Conservation (phyloP, 2,888 invertebrate genomes). For the Aporophyla nigra region DNA sequence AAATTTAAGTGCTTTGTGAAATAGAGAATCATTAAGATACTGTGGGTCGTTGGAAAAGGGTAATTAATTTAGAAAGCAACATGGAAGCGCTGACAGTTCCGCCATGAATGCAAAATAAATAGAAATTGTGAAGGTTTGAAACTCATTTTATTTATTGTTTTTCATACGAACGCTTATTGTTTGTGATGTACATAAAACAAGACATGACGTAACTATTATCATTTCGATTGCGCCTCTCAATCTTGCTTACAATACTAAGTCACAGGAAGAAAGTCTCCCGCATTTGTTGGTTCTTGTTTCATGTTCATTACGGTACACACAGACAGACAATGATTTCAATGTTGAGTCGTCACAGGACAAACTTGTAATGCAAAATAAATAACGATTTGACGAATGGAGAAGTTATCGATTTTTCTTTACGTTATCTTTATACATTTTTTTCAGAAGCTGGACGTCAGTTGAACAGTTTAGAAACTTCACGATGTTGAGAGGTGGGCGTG, state of each 20-base stretch:
- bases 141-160: slow-evolving; percentile 71
- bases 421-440: slow-evolving; percentile 64
- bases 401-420: slow-evolving; percentile 58
- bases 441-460: slow-evolving; percentile 83
- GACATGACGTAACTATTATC: slow-evolving; percentile 65
- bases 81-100: slow-evolving; percentile 92
- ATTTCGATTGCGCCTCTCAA: slow-evolving; percentile 50
- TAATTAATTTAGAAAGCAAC: slow-evolving; percentile 89
- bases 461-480: slow-evolving; percentile 85
- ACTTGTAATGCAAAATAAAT: neutral
- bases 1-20: slow-evolving; percentile 48
- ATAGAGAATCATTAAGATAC: slow-evolving; percentile 36
- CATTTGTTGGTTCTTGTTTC: slow-evolving; percentile 60
- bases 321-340: neutral
- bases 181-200: slow-evolving; percentile 63
- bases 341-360: neutral
- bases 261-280: slow-evolving; percentile 75
- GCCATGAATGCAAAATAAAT: slow-evolving; percentile 92
- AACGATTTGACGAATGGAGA: slow-evolving; percentile 18
- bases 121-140: slow-evolving; percentile 87
- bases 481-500: slow-evolving; percentile 91
- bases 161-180: slow-evolving; percentile 68
- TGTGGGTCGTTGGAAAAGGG: slow-evolving; percentile 60
- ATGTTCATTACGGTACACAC: slow-evolving; percentile 5
- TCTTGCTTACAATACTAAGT: slow-evolving; percentile 53